phyloP scores from a whole-genome alignment of 2,113 vertebrate species.

The Phylloscopus whistleri region DNA sequence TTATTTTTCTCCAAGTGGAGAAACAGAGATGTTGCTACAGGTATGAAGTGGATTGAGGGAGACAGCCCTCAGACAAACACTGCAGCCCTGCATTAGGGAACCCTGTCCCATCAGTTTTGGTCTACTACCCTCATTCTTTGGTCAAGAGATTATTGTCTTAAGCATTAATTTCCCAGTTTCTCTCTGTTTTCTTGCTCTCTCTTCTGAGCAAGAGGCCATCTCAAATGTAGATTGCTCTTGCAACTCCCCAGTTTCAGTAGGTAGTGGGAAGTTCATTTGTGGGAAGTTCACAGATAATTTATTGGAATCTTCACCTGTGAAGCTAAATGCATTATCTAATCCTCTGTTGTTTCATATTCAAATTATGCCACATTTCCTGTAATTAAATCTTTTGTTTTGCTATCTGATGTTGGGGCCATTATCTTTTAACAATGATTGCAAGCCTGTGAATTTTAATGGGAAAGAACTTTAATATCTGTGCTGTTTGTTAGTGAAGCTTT shows the following conservation, averaged over 20 bases:
- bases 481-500: conserved; percentile 4
- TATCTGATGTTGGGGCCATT: conserved; percentile 34
- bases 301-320: conserved; percentile 36
- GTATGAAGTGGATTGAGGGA: not conserved
- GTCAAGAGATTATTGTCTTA: not conserved
- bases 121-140: not conserved
- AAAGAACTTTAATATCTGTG: not conserved
- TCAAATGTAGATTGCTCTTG: not conserved
- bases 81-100: not conserved
- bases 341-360: conserved; percentile 14
- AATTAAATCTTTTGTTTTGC: conserved; percentile 65
- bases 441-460: conserved; percentile 47
- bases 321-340: conserved; percentile 31
- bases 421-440: conserved; percentile 50
- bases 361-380: conserved; percentile 12
- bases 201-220: not conserved
- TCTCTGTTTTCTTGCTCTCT: not conserved
- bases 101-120: not conserved
- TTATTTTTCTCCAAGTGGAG: not conserved
- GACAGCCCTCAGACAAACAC: not conserved
- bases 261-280: conserved; percentile 2
- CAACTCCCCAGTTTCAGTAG: not conserved
- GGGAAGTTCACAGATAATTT: conserved; percentile 26
- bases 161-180: not conserved
- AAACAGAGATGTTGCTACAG: not conserved